Evolutionary conservation across 2,797 vertebrate species (phyloP).

Genomic region (Xiphophorus birchmanni): DNA sequence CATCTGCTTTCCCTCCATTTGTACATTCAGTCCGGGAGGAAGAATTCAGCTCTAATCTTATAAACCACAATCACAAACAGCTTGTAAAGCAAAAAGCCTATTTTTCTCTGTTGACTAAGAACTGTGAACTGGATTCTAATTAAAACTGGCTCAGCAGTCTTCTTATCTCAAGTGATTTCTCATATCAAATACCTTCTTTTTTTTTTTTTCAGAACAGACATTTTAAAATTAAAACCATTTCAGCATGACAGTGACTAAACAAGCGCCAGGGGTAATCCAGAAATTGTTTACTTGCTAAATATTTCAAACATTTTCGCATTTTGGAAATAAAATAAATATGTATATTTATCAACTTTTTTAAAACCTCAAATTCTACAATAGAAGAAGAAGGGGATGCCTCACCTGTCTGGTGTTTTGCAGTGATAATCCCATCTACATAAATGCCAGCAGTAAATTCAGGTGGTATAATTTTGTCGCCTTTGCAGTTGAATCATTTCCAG

Average conservation of each 20-base stretch:
- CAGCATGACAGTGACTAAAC: slow-evolving; percentile 2
- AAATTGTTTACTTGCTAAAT: not conserved
- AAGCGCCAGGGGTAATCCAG: not conserved
- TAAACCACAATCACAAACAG: slow-evolving; percentile 40
- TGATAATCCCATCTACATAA: not conserved
- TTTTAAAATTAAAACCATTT: slow-evolving; percentile 18
- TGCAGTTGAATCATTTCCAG: slow-evolving; percentile 2
- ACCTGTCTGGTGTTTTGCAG: not conserved
- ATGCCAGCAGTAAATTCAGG: not conserved
- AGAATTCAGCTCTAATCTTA: slow-evolving; percentile 32
- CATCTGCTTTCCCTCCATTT: slow-evolving; percentile 1
- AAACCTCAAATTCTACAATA: not conserved
- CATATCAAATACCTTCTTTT: slow-evolving; percentile 10
- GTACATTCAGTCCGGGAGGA: slow-evolving; percentile 16
- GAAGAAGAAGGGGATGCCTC: not conserved
- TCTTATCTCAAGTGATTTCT: slow-evolving; percentile 14
- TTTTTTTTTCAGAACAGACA: slow-evolving; percentile 1
- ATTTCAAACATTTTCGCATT: not conserved
- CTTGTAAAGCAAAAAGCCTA: slow-evolving; percentile 44
- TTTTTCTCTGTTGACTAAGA: slow-evolving; percentile 29
- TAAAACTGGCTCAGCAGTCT: slow-evolving; percentile 24
- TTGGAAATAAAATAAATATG: not conserved
- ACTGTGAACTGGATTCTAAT: slow-evolving; percentile 45
- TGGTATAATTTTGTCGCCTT: not conserved
- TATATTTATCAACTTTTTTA: not conserved